Evolutionary conservation across 2,113 vertebrate genomes (phyloP).

Genomic region (Sphaerodactylus townsendi): DNA sequence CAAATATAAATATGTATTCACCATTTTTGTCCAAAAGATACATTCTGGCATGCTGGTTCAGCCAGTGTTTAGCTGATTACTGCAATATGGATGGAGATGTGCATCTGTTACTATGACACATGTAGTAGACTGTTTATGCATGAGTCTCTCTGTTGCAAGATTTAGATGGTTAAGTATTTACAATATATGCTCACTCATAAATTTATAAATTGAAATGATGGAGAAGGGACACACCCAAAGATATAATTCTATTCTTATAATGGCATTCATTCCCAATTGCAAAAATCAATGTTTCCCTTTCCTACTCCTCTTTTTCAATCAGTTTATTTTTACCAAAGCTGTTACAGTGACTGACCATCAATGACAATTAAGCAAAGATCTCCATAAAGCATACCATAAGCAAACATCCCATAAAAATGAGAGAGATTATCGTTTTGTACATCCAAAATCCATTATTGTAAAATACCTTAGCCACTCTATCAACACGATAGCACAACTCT

Average conservation of each 20-base stretch:
- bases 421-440: not conserved
- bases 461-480: not conserved
- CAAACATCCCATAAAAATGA: not conserved
- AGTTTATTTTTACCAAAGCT: not conserved
- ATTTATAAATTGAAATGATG: not conserved
- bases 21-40: not conserved
- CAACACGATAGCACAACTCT: not conserved
- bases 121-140: no score
- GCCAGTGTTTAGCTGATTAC: not conserved
- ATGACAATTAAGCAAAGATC: not conserved
- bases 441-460: not conserved
- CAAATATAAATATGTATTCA: not conserved
- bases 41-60: not conserved
- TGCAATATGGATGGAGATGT: no score
- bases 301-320: no score
- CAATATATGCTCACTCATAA: not conserved
- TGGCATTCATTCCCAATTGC: not conserved
- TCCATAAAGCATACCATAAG: not conserved
- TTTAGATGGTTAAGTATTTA: not conserved
- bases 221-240: not conserved
- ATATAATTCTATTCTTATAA: no score
- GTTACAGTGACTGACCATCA: not conserved
- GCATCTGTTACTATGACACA: no score
- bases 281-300: not conserved
- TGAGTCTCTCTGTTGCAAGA: no score